Evolutionary conservation across 1,140 invertebrate genomes (phyloP).

Genomic region (Drosophila dunni): DNA sequence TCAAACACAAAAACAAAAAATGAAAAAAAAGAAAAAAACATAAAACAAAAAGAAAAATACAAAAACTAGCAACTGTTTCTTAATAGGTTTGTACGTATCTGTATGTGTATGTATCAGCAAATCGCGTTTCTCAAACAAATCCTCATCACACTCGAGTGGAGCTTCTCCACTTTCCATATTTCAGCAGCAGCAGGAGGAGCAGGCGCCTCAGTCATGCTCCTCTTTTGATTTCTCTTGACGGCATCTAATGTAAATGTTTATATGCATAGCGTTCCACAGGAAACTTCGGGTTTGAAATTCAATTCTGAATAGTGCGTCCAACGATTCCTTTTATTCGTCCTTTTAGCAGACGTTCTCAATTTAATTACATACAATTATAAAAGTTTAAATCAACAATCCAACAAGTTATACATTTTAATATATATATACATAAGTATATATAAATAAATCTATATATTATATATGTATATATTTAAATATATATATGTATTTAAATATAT

Average conservation of each 20-base stretch:
- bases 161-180: conserved; percentile 8
- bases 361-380: conserved; percentile 48
- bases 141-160: conserved; percentile 25
- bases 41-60: conserved; percentile 30
- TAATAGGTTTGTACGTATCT: conserved; percentile 75
- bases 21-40: conserved; percentile 21
- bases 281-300: not conserved
- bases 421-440: conserved; percentile 74
- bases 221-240: conserved; percentile 9
- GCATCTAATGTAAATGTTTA: conserved; percentile 58
- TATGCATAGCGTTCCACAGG: conserved; percentile 40
- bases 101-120: conserved; percentile 54
- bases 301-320: conserved; percentile 18
- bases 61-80: conserved; percentile 68
- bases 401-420: conserved; percentile 79
- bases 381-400: conserved; percentile 46
- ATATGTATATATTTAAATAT: conserved; percentile 56
- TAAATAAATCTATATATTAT: conserved; percentile 57
- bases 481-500: conserved; percentile 62
- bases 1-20: conserved; percentile 41
- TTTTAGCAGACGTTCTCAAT: conserved; percentile 63
- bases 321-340: conserved; percentile 41
- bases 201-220: not conserved
- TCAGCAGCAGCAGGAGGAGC: not conserved
- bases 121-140: conserved; percentile 26